Base-by-base conservation (phyloP, 2,888 invertebrate species). In the Eupithecia subfuscata region DNA sequence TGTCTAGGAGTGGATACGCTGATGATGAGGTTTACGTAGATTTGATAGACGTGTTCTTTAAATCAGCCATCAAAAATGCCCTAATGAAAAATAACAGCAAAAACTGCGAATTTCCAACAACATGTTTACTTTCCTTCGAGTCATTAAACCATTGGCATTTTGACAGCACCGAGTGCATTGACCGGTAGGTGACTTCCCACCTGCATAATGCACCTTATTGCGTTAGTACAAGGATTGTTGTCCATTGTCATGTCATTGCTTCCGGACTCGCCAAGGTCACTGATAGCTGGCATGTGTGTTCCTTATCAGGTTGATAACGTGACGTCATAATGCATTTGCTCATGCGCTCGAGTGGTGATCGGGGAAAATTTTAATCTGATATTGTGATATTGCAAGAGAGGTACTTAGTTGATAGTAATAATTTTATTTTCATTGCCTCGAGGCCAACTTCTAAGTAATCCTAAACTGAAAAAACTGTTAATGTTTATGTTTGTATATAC, bases 191-290 rank as follows among this genome's bases (percentile, higher is more conserved):
- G n/a, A 45, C 34, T 18, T 30, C 43, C 37, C 37, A 48, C 43
- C n/a, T 45, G 69, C 63, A 37, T 64, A 74, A 64, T 56, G 60
- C 37, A 63, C 68, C 68, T 71, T 75, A 69, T 40, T 69, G 63
- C 71, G 16, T 25, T 14, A n/a, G 30, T 12, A 34, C 52, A 73
- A 63, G 60, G 60, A 56, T 70, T 25, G 71, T 65, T 63, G 69
- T 72, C 70, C 65, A 64, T 69, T 74, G 71, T 77, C 72, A 45
- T 37, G 69, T 71, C 65, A 60, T 74, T 71, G 76, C 72, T 74
- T 77, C 77, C 77, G 65, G 73, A 70, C 67, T 74, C n/a, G 37
- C 12, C 74, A 77, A 77, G 77, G 77, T 77, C 76, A 34, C 40
- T 22, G 75, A 67, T 73, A 70, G 64, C 48, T 63, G 65, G 30